Evolutionary conservation across 2,797 vertebrate species (phyloP), one percentile per base, ranked within the genome.

Genomic region (Brachyalestes nurse): DNA sequence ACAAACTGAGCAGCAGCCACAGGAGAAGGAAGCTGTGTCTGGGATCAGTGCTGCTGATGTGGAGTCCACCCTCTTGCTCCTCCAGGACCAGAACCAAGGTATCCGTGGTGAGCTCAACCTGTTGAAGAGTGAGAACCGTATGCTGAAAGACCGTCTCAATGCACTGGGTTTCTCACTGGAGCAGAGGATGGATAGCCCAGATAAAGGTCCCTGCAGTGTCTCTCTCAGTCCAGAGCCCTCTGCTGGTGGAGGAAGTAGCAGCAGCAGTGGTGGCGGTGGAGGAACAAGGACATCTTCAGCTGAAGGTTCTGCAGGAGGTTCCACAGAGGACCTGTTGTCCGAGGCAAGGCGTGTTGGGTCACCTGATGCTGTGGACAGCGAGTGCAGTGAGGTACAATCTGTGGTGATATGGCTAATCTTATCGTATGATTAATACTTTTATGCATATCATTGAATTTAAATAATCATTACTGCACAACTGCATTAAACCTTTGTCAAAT

Each of bases 101-200:
- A 95, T 97, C 86, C 92, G 94, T 0, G 95, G 95, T 14, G 95
- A 97, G 76, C 93, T 97, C 72, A 95, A 94, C 86, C 95, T 96
- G 85, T 87, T 97, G 83, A 97, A 96, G 85, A 96, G 92, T 25
- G 96, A 97, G 87, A 97, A 97, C 83, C 88, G 96, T 62, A 97
- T 97, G 96, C 86, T 97, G 42, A 97, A 97, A 88, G 96, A 96
- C 88, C 92, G 96, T 2, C 83, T 97, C 49, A 96, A 97, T 28
- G 96, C 96, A 0, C 81, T 97, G 76, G 96, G 96, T 60, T 97
- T 97, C 91, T 96, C 96, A 72, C 84, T 96, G 65, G 96, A 96
- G 67, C 96, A 97, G 84, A 91, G 94, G 64, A 80, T 95, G 83
- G 95, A 96, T 84, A 93, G 92, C 57, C 90, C 95, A 0, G 95